Evolutionary conservation across 2,113 vertebrate genomes (phyloP).

Genomic region (Rhea pennata): DNA sequence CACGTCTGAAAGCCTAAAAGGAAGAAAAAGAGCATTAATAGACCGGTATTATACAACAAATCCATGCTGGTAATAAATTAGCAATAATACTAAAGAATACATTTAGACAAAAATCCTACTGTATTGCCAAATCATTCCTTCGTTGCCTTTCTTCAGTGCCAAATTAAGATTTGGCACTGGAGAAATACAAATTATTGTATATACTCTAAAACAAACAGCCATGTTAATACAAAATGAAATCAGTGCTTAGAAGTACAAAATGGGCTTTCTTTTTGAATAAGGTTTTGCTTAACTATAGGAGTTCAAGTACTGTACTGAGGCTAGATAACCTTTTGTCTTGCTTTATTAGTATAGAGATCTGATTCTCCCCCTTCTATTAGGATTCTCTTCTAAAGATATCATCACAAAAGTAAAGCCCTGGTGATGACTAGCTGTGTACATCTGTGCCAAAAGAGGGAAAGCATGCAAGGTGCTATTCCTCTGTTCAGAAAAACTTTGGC

Average conservation of each 20-base stretch:
- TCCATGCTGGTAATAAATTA: not conserved
- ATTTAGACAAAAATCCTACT: not conserved
- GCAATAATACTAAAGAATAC: not conserved
- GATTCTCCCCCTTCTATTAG: not conserved
- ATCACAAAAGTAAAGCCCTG: not conserved
- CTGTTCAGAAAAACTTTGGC: not conserved
- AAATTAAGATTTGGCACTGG: not conserved
- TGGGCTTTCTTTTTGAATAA: not conserved
- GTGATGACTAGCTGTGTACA: not conserved
- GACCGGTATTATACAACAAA: not conserved
- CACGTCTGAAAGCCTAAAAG: constrained; percentile 71
- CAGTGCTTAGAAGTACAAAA: not conserved
- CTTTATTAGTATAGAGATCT: not conserved
- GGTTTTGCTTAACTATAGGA: not conserved
- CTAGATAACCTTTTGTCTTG: not conserved
- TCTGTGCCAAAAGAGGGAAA: not conserved
- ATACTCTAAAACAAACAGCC: not conserved
- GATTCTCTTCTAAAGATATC: not conserved
- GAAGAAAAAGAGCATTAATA: not conserved
- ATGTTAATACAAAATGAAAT: not conserved
- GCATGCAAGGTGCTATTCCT: not conserved
- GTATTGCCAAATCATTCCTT: not conserved
- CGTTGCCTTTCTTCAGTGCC: too few relatives aligned
- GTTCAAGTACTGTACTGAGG: not conserved
- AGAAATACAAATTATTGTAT: not conserved